Base-by-base conservation (phyloP, 1,140 invertebrate species). In the Acromyrmex charruanus region DNA sequence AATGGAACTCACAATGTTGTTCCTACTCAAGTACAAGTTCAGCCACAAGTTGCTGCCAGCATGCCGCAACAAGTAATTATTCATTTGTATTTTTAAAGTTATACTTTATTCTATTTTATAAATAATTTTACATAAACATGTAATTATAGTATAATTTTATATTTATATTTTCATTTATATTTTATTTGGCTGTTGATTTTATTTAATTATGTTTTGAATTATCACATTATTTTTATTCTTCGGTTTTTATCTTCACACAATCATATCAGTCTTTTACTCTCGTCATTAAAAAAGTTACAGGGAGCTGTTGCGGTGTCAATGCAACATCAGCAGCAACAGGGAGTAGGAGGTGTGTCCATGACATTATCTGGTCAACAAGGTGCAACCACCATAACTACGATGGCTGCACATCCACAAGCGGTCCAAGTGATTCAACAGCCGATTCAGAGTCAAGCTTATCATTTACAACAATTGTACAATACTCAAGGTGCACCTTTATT, bases 341-440 rank as follows among this genome's bases (percentile, higher is more conserved):
- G 96, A 4, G 96, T 93, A 25, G 94, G 94, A 25, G 94, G 94
- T 61, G 95, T 95, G 7, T 95, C 95, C 58, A 95, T 95, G 94
- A 94, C 94, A 3, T 84, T 95, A 4, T 94, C 94, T 3, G 94
- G 94, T 35, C 94, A 95, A 75, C 94, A 94, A 59, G 94, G 94
- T 10, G 94, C 93, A 18, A 95, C 94, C 9, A 95, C 95, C 3
- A 95, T 95, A 75, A 95, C 94, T 3, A 95, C 95, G 0, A 95
- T 95, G 94, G 94, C 95, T 58, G 93, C 94, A 0, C 95, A 95
- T 87, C 94, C 94, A 0, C 94, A 95, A 68, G 94, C 94, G 0
- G 96, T 97, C 14, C 98, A 98, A 94, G 97, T 98, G 18, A 98
- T 98, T 89, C 98, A 98, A 93, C 98, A 98, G 88, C 97, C 97